These are phyloP conservation scores for Alosa sapidissima DNA, from an alignment of 2,797 vertebrate genomes.

Conservation along the genomic window DNA sequence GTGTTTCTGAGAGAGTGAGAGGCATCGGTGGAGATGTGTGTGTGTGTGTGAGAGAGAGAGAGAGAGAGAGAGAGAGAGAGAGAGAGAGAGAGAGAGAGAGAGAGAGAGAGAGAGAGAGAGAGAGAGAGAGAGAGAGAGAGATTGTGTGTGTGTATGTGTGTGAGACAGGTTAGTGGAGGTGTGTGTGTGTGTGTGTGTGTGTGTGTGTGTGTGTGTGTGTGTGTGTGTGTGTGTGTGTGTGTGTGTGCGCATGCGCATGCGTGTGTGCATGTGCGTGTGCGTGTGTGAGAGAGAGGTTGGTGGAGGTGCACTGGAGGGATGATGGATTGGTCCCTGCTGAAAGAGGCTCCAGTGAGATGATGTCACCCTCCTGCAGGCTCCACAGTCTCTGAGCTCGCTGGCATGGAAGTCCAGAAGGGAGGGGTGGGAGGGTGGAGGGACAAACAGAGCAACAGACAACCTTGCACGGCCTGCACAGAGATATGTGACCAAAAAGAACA, in stretches of 20 bases:
- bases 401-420: background rate
- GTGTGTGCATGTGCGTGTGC: background rate
- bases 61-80: background rate
- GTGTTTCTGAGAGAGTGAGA: background rate
- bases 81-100: background rate
- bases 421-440: background rate
- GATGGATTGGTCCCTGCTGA: conserved; percentile 14
- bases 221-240: background rate
- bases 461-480: background rate
- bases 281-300: background rate
- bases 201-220: background rate
- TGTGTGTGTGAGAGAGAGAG: background rate
- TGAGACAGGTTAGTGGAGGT: background rate
- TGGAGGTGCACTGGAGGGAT: background rate
- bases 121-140: background rate
- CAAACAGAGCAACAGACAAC: background rate
- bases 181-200: background rate
- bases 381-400: background rate
- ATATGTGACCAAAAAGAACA: background rate
- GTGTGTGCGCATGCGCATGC: background rate
- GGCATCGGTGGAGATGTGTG: too few relatives aligned
- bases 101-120: too few relatives aligned
- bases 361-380: conserved; percentile 8
- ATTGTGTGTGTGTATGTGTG: background rate
- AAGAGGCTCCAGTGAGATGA: background rate